A percentile compares a stretch with the other conserved stretches of the same genome.
phyloP scores from a whole-genome alignment of 2,113 vertebrate species.

The Bufo bufo region DNA sequence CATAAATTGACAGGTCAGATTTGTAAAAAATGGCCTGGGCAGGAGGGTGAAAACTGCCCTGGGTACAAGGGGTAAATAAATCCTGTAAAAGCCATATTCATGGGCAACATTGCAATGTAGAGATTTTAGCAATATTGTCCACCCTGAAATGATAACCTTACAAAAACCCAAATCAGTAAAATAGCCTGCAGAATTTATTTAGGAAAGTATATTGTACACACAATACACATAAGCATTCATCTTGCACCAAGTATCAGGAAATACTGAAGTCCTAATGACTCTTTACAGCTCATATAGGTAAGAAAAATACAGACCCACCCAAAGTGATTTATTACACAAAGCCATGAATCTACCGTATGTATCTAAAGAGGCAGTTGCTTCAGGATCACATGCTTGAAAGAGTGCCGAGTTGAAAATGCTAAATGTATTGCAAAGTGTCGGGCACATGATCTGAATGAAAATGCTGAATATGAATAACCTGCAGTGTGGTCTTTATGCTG shows the following conservation, averaged over 20 bases:
- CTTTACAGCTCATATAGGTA: not conserved
- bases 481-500: constrained; percentile 66
- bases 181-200: no score
- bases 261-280: not conserved
- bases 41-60: no score
- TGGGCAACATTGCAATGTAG: no score
- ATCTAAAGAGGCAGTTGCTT: not conserved
- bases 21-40: no score
- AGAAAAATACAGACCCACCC: rapidly evolving
- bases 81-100: no score
- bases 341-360: constrained; percentile 55
- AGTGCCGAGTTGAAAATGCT: constrained; percentile 60
- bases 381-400: constrained; percentile 54
- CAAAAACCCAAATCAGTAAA: no score
- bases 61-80: no score
- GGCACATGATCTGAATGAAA: constrained; percentile 65
- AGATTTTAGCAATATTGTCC: no score
- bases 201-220: not conserved
- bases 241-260: not conserved
- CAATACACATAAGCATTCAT: not conserved
- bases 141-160: no score
- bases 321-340: constrained; percentile 35
- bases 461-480: constrained; percentile 66
- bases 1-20: no score
- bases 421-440: constrained; percentile 63